A percentile compares a stretch with the other conserved stretches of the same genome.
phyloP scores from a whole-genome alignment of 1,140 invertebrate species.

The Drosophila lacertosa region DNA sequence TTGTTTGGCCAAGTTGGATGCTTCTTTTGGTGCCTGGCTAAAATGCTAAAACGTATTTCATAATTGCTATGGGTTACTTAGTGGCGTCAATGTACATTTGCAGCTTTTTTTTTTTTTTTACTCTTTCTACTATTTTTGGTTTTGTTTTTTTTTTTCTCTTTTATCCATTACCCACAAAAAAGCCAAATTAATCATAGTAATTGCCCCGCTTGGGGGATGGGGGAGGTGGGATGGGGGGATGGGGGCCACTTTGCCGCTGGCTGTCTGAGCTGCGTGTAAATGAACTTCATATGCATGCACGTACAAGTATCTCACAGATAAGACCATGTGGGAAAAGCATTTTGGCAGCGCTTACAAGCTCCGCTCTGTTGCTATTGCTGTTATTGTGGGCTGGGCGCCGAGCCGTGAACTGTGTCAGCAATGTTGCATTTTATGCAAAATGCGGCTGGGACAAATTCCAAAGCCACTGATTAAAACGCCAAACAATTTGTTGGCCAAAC shows the following conservation, averaged over 20 bases:
- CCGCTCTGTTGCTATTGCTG: constrained; percentile 18
- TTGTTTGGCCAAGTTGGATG: constrained; percentile 39
- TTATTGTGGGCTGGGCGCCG: constrained; percentile 50
- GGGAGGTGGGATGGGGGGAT: neutral
- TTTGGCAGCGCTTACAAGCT: constrained; percentile 59
- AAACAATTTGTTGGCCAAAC: constrained; percentile 42
- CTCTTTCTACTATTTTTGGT: constrained; percentile 19
- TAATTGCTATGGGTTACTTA: constrained; percentile 62
- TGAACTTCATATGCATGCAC: constrained; percentile 60
- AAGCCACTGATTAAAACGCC: constrained; percentile 19
- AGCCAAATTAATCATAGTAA: constrained; percentile 74
- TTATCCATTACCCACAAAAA: constrained; percentile 33
- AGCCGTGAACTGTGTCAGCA: constrained; percentile 75
- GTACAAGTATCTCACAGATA: constrained; percentile 41
- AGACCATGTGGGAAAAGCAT: constrained; percentile 68
- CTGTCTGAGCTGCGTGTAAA: constrained; percentile 73
- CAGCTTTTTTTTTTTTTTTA: constrained; percentile 8
- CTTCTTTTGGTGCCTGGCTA: constrained; percentile 47
- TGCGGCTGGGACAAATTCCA: constrained; percentile 36
- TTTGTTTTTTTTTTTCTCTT: constrained; percentile 9
- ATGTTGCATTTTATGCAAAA: constrained; percentile 64
- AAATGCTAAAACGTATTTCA: constrained; percentile 80
- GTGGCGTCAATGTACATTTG: constrained; percentile 42
- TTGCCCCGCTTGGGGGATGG: constrained; percentile 38
- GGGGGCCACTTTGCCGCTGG: constrained; percentile 5